Percentiles rank a stretch among this genome's conserved stretches.
Conservation (phyloP, 1,140 invertebrate genomes). For the Nasonia vitripennis region DNA sequence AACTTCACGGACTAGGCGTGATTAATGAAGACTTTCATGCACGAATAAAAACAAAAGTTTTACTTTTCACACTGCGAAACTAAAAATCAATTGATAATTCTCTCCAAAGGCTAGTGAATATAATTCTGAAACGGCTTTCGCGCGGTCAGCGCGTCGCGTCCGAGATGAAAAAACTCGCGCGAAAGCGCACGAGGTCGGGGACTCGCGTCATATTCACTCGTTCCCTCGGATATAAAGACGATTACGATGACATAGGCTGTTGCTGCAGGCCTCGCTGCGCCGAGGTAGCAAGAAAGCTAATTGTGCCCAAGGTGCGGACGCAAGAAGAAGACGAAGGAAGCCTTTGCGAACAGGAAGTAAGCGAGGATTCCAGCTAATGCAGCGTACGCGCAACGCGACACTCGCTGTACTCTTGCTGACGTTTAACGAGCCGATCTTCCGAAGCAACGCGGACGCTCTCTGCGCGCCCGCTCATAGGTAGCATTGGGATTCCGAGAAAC, state of each 20-base stretch:
- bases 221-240: background rate
- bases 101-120: too few species aligned
- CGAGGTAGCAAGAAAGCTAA: constrained; percentile 21
- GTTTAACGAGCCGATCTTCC: constrained; percentile 57
- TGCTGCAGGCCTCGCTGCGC: background rate
- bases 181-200: background rate
- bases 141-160: background rate
- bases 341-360: background rate
- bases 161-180: background rate
- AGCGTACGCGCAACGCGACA: background rate
- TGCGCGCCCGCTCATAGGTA: background rate
- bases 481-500: constrained; percentile 51
- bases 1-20: too few species aligned
- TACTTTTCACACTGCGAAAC: background rate
- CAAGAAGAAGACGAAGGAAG: background rate
- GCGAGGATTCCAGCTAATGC: constrained; percentile 10
- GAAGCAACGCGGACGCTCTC: constrained; percentile 39
- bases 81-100: too few species aligned
- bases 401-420: background rate
- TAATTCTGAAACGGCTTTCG: background rate
- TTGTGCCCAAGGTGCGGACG: constrained; percentile 24
- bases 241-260: constrained; percentile 12
- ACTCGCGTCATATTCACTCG: background rate
- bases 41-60: background rate
- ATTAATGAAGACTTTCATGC: too few species aligned